phyloP scores from a whole-genome alignment of 2,888 invertebrate species.

The Pherbina coryleti region DNA sequence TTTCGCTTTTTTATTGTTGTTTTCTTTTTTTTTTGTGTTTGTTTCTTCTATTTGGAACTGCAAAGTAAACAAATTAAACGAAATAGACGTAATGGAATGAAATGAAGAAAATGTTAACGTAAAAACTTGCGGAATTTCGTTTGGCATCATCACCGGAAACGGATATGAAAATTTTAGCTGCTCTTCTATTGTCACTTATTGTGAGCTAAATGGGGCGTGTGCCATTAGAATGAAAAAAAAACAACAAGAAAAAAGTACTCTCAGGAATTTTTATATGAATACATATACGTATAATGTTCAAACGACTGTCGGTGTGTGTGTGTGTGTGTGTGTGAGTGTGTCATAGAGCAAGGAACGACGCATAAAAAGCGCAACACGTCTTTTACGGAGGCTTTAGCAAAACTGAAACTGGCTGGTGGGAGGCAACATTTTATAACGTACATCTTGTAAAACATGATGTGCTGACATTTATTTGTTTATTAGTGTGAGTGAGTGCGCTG shows the following conservation, averaged over 20 bases:
- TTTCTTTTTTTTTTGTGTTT: background rate
- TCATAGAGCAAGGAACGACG: background rate
- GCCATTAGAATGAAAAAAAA: conserved; percentile 29
- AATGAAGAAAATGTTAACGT: conserved; percentile 14
- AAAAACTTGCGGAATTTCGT: background rate
- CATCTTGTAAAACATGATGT: conserved; percentile 10
- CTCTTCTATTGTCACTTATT: background rate
- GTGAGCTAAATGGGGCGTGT: conserved; percentile 24
- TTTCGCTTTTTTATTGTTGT: background rate
- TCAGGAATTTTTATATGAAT: background rate
- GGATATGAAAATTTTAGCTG: conserved; percentile 21
- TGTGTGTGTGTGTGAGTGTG: conserved; percentile 29
- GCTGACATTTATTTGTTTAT: conserved; percentile 28
- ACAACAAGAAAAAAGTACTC: background rate
- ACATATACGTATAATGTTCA: background rate
- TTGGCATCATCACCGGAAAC: conserved; percentile 31
- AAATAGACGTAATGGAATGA: conserved; percentile 10
- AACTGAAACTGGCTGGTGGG: background rate
- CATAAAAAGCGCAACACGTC: conserved; percentile 10
- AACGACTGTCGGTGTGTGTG: conserved; percentile 11
- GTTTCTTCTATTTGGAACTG: background rate
- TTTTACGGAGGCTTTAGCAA: background rate
- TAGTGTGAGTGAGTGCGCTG: conserved; percentile 10
- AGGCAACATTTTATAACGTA: conserved; percentile 22
- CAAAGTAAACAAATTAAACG: conserved; percentile 26